Percentiles rank a stretch among this genome's conserved stretches.
Conservation (phyloP, 2,113 vertebrate species). For the Pongo abelii region DNA sequence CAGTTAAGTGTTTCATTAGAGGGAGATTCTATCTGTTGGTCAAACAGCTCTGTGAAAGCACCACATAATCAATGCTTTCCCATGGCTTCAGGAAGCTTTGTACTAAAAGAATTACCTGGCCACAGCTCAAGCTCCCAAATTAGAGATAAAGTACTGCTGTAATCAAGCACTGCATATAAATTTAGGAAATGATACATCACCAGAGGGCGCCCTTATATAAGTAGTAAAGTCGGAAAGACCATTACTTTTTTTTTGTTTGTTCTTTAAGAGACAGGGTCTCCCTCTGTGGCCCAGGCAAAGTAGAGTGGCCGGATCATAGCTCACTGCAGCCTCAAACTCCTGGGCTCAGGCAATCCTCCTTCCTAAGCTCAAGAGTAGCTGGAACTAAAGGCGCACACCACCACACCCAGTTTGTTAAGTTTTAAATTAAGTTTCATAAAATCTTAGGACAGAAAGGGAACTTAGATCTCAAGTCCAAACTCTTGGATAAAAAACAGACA, state of each 20-base stretch:
- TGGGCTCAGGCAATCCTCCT: no score
- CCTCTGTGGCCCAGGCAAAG: no score
- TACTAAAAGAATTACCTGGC: neutral
- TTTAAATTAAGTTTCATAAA: neutral
- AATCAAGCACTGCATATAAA: neutral
- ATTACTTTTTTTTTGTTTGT: no score
- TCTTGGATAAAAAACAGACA: neutral
- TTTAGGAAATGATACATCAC: neutral
- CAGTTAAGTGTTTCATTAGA: neutral
- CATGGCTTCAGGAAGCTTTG: neutral
- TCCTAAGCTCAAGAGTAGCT: no score
- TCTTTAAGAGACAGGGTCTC: no score
- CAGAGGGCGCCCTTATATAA: constrained; percentile 60
- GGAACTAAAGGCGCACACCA: no score
- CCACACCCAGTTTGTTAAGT: neutral
- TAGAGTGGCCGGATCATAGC: no score
- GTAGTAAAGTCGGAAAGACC: neutral
- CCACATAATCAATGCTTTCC: neutral
- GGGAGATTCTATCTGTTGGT: neutral
- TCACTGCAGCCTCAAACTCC: no score
- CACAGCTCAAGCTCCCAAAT: neutral
- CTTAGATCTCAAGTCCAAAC: neutral
- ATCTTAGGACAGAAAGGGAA: neutral
- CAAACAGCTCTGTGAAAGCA: neutral
- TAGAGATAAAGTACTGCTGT: neutral